These are phyloP conservation scores for Bovichtus diacanthus DNA, from an alignment of 2,797 vertebrate genomes.

Conservation along the genomic window DNA sequence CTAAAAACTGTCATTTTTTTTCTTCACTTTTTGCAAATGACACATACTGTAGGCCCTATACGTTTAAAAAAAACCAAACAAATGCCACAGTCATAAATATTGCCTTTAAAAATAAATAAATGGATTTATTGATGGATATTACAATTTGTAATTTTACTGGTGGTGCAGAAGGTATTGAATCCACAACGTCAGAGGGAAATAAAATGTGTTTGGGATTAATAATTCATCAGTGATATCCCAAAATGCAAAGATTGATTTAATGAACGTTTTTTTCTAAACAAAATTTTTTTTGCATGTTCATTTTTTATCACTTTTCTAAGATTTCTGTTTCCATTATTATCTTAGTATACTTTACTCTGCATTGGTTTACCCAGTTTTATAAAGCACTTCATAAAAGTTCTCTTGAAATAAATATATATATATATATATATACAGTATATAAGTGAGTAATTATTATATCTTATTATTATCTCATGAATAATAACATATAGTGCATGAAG, in stretches of 20 bases:
- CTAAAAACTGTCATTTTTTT: background rate
- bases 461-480: background rate
- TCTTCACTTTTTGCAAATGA: constrained; percentile 1
- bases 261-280: background rate
- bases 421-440: too few relatives aligned
- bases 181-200: background rate
- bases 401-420: background rate
- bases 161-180: background rate
- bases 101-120: background rate
- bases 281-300: background rate
- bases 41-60: too few relatives aligned
- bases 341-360: background rate
- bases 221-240: background rate
- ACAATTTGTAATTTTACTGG: background rate
- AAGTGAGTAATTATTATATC: background rate
- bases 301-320: background rate
- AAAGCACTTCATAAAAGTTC: background rate
- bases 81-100: background rate
- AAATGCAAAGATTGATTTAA: background rate
- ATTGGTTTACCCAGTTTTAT: background rate
- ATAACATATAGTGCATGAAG: background rate
- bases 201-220: background rate
- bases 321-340: background rate
- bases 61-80: too few relatives aligned
- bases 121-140: background rate